These are phyloP conservation scores for Neosilurus mollespiculum DNA, from an alignment of 2,797 vertebrate species.

Conservation along the genomic window DNA sequence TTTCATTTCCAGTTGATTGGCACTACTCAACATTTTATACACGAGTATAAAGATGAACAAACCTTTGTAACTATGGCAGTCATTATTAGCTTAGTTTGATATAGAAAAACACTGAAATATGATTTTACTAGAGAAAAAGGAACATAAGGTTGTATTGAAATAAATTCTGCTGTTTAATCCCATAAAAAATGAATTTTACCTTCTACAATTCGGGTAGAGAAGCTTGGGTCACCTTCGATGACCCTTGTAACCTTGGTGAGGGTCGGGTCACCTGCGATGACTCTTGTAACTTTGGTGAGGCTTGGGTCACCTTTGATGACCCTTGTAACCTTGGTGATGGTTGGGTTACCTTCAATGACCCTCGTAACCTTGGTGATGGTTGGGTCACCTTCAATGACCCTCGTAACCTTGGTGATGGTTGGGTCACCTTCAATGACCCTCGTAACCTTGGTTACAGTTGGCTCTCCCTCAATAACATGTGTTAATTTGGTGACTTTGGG, in stretches of 20 bases:
- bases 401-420: conserved; percentile 33
- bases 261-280: conserved; percentile 62
- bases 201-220: conserved; percentile 43
- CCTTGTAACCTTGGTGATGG: conserved; percentile 77
- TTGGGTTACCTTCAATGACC: conserved; percentile 60
- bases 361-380: conserved; percentile 39
- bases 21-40: background rate
- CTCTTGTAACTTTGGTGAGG: conserved; percentile 76
- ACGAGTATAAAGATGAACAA: background rate
- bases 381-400: conserved; percentile 59
- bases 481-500: conserved; percentile 57
- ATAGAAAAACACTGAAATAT: background rate
- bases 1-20: background rate
- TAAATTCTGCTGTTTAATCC: background rate
- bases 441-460: conserved; percentile 74
- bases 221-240: conserved; percentile 62
- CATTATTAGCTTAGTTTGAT: background rate
- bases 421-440: conserved; percentile 65
- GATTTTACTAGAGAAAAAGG: background rate
- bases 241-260: conserved; percentile 76
- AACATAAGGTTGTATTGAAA: background rate
- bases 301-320: conserved; percentile 62
- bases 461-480: conserved; percentile 59
- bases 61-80: background rate
- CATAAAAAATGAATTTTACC: background rate